Evolutionary conservation across 2,888 invertebrate species (phyloP).

Genomic region (Zhuqinia jingwanae): DNA sequence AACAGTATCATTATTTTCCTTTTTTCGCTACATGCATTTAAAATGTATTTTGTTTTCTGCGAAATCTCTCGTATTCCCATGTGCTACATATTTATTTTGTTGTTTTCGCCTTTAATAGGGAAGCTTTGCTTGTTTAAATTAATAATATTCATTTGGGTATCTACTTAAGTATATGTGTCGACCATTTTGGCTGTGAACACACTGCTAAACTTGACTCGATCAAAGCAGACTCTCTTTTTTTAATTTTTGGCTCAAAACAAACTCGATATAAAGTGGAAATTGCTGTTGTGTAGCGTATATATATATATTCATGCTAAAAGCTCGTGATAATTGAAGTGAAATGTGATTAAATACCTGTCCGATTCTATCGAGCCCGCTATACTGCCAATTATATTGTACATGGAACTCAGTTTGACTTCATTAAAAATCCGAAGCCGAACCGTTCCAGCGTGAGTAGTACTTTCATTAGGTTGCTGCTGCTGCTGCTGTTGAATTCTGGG

Average conservation of each 20-base stretch:
- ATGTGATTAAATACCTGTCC: slow-evolving; percentile 77
- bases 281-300: slow-evolving; percentile 19
- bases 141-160: too few relatives aligned
- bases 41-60: too few relatives aligned
- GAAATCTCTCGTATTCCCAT: too few relatives aligned
- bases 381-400: slow-evolving; percentile 78
- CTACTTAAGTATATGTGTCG: too few relatives aligned
- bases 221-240: too few relatives aligned
- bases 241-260: neutral
- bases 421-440: slow-evolving; percentile 76
- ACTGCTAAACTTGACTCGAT: too few relatives aligned
- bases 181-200: too few relatives aligned
- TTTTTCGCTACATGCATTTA: too few relatives aligned
- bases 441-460: slow-evolving; percentile 8
- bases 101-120: too few relatives aligned
- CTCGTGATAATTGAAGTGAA: slow-evolving; percentile 45
- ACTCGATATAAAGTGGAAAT: slow-evolving; percentile 30
- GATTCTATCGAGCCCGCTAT: slow-evolving; percentile 78
- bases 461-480: neutral
- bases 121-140: too few relatives aligned
- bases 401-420: slow-evolving; percentile 76
- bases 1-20: too few relatives aligned
- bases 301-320: slow-evolving; percentile 30
- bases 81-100: too few relatives aligned
- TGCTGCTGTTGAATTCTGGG: slow-evolving; percentile 21